phyloP scores from a whole-genome alignment of 2,113 vertebrate species.

The Lophura nycthemera region DNA sequence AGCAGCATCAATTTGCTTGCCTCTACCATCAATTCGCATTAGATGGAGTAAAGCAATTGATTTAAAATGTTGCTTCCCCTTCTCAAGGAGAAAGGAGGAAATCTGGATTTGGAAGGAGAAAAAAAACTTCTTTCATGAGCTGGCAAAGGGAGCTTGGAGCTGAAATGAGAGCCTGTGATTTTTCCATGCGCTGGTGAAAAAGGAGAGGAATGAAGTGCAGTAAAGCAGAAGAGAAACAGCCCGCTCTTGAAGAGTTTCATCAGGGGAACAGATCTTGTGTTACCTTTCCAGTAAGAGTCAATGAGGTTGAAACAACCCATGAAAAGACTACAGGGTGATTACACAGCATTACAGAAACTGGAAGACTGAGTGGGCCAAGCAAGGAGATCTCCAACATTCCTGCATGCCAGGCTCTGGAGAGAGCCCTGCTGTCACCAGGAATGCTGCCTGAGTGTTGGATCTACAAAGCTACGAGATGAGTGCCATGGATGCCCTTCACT shows the following conservation, averaged over 20 bases:
- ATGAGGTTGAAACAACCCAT: neutral
- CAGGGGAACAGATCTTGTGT: neutral
- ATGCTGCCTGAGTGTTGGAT: neutral
- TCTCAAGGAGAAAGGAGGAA: neutral
- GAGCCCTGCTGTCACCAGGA: neutral
- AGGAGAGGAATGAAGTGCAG: neutral
- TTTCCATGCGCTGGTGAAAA: neutral
- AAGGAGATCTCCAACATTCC: neutral
- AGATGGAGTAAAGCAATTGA: neutral
- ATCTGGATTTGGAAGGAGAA: neutral
- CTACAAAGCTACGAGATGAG: neutral
- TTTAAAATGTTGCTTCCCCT: neutral
- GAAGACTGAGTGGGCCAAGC: neutral
- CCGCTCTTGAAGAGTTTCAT: neutral
- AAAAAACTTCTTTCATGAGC: constrained; percentile 4
- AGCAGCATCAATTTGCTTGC: neutral
- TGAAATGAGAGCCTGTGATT: neutral
- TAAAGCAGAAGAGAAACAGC: neutral
- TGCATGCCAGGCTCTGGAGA: neutral
- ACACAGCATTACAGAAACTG: neutral
- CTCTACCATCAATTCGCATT: neutral
- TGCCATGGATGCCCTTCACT: neutral
- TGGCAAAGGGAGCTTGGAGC: neutral
- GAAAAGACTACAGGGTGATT: neutral
- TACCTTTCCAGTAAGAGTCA: neutral